Evolutionary conservation across 2,797 vertebrate genomes (phyloP).

Genomic region (Galago senegalensis): DNA sequence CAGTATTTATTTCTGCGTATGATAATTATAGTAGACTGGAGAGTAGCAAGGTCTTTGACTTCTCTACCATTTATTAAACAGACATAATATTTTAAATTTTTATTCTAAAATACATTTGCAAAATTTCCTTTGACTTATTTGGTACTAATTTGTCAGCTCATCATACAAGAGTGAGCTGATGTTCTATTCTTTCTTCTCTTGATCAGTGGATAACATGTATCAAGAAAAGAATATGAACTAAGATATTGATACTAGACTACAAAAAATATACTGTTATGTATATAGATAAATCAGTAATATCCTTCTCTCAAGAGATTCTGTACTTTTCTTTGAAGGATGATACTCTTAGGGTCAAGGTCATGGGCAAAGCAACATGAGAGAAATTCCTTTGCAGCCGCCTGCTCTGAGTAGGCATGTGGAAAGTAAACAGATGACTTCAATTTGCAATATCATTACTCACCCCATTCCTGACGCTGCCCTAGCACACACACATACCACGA

Average conservation of each 20-base stretch:
- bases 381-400: conserved; percentile 77
- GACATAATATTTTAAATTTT: background rate
- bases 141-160: background rate
- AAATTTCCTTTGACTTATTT: conserved; percentile 17
- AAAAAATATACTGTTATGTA: conserved; percentile 70
- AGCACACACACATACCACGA: conserved; percentile 45
- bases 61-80: background rate
- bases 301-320: conserved; percentile 66
- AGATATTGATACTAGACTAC: conserved; percentile 52
- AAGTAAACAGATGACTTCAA: conserved; percentile 85
- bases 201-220: background rate
- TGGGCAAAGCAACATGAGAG: conserved; percentile 72
- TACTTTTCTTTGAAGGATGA: conserved; percentile 75
- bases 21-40: background rate
- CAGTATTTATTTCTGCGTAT: background rate
- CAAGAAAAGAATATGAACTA: conserved; percentile 48
- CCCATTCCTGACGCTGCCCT: conserved; percentile 63
- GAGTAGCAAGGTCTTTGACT: background rate
- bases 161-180: background rate
- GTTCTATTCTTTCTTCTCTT: conserved; percentile 37
- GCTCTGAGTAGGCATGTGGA: conserved; percentile 53
- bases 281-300: conserved; percentile 68
- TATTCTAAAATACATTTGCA: background rate
- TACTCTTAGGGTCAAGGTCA: conserved; percentile 69
- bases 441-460: conserved; percentile 81